A percentile compares a stretch with the other conserved stretches of the same genome.
Evolutionary conservation across 2,113 vertebrate genomes (phyloP).

Genomic region (Zeus faber): DNA sequence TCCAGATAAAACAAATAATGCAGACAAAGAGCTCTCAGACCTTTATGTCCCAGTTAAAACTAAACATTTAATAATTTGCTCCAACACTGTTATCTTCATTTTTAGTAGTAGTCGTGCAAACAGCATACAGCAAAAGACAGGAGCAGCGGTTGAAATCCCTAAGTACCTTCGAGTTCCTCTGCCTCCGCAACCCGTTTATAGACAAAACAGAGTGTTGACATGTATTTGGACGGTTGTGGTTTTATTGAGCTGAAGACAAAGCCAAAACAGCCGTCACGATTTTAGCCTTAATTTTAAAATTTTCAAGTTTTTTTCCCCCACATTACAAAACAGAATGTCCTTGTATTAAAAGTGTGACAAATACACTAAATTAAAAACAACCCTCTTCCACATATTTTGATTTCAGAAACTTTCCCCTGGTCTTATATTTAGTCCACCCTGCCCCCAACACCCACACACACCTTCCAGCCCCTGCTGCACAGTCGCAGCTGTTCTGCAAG

Average conservation of each 20-base stretch:
- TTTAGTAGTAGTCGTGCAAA: too few species aligned
- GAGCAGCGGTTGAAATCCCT: too few species aligned
- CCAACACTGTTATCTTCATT: background rate
- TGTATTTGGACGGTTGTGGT: too few species aligned
- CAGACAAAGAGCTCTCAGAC: constrained; percentile 21
- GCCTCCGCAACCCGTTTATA: too few species aligned
- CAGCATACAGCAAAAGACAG: too few species aligned
- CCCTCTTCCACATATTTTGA: constrained; percentile 5
- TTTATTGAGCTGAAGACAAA: too few species aligned
- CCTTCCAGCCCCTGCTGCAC: constrained; percentile 34
- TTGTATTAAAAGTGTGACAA: background rate
- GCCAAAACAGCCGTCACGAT: too few species aligned
- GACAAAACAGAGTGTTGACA: too few species aligned
- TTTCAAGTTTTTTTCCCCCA: too few species aligned
- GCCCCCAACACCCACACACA: constrained; percentile 24
- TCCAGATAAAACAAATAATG: constrained; percentile 22
- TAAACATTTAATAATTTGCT: constrained; percentile 1
- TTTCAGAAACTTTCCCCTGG: too few species aligned
- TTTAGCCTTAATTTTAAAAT: too few species aligned
- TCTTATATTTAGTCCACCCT: background rate
- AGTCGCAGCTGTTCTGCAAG: constrained; percentile 54
- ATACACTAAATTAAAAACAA: background rate
- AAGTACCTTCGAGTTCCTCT: too few species aligned
- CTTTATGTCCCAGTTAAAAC: constrained; percentile 45
- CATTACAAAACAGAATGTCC: background rate